Base-by-base conservation (phyloP, 1,140 invertebrate species). In the Pemphigus obesinymphae region DNA sequence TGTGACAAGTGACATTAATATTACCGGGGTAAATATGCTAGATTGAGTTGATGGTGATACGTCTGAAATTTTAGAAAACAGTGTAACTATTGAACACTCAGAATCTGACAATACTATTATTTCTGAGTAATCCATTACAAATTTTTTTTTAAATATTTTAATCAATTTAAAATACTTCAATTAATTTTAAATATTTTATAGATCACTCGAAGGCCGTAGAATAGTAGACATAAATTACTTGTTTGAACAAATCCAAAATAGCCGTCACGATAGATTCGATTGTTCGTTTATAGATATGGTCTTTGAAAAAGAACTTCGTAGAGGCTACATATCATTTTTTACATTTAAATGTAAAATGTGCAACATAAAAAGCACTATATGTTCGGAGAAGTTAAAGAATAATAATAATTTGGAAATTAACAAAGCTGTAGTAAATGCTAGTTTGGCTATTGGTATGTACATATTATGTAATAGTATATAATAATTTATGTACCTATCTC, bases 391-490 rank as follows among this genome's bases (percentile, higher is more conserved):
- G 4, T 5, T 2, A 29, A 43, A 48, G 11, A 13, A n/a, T 17
- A 26, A 6, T 48, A 43, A 20, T 3, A n/a, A 72, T 11, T 45
- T 72, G 23, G 20, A 3, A 3, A 45, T 72, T 26, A 72, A 48
- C 26, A n/a, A n/a, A n/a, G n/a, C n/a, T n/a, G n/a, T n/a, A n/a
- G n/a, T n/a, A n/a, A n/a, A n/a, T n/a, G n/a, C 8, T 48, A 45
- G 68, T 40, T 68, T 68, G 34, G 63, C 63, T 8, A 72, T 72
- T 72, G 68, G 40, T 45, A 72, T 23, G 63, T 17, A 68, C n/a
- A n/a, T n/a, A n/a, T n/a, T n/a, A n/a, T n/a, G n/a, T n/a, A n/a
- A n/a, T n/a, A n/a, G n/a, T n/a, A n/a, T n/a, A n/a, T n/a, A n/a
- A n/a, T n/a, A n/a, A n/a, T n/a, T n/a, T n/a, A n/a, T n/a, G n/a